phyloP scores from a whole-genome alignment of 92 coral and sea anemone species.

The Bergia puertoricense region DNA sequence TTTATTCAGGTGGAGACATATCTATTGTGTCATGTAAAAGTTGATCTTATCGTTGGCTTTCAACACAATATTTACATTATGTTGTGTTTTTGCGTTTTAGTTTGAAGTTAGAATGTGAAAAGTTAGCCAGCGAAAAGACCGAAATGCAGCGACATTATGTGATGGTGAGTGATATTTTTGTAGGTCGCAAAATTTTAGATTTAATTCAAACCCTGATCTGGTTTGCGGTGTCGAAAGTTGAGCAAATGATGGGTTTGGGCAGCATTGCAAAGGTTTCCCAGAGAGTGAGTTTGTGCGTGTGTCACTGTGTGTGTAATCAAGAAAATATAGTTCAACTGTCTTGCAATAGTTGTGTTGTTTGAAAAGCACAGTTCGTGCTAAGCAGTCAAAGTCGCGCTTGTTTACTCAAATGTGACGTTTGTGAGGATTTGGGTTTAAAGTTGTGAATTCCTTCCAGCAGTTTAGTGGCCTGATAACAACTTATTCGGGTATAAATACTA shows the following conservation, averaged over 20 bases:
- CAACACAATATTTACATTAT: slow-evolving; percentile 98
- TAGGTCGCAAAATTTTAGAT: slow-evolving; percentile 24
- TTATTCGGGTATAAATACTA: slow-evolving; percentile 71
- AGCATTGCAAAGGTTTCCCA: neutral
- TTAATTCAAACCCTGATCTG: slow-evolving; percentile 10
- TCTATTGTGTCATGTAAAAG: slow-evolving; percentile 95
- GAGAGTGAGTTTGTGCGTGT: slow-evolving; percentile 12
- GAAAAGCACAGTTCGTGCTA: slow-evolving; percentile 66
- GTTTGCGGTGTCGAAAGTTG: slow-evolving; percentile 12
- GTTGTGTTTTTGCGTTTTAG: slow-evolving; percentile 94
- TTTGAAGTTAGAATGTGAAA: slow-evolving; percentile 99
- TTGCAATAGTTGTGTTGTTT: slow-evolving; percentile 69
- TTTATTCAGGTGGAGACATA: slow-evolving; percentile 84
- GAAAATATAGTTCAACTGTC: slow-evolving; percentile 66
- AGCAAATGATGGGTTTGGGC: slow-evolving; percentile 7
- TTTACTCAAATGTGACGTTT: slow-evolving; percentile 88
- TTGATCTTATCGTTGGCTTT: slow-evolving; percentile 99
- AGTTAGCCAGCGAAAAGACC: slow-evolving; percentile 98
- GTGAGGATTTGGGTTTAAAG: slow-evolving; percentile 79
- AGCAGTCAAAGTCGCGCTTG: slow-evolving; percentile 65
- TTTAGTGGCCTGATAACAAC: slow-evolving; percentile 84
- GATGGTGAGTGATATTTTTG: slow-evolving; percentile 71
- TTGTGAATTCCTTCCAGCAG: slow-evolving; percentile 92
- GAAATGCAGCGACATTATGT: slow-evolving; percentile 99
- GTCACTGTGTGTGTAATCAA: slow-evolving; percentile 55